phyloP scores from a whole-genome alignment of 2,797 vertebrate species.

The Liasis olivaceus region DNA sequence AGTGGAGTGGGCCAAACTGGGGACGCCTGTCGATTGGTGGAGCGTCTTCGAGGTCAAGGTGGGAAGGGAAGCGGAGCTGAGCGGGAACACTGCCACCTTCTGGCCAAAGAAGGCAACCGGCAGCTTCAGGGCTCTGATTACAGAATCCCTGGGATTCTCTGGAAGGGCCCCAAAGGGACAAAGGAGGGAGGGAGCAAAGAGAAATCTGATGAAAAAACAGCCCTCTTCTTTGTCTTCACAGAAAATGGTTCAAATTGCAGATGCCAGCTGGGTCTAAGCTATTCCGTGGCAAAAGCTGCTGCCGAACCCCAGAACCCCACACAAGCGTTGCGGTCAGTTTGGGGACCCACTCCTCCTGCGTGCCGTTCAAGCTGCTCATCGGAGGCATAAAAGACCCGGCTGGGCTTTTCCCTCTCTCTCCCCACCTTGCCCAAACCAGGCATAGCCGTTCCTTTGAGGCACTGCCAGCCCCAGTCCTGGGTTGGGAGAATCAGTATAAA shows the following conservation, averaged over 20 bases:
- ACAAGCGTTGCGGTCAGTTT: too few species aligned
- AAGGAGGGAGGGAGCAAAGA: neutral
- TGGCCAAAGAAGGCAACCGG: neutral
- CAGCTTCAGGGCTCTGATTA: neutral
- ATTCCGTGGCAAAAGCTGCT: too few species aligned
- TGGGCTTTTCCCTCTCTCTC: neutral
- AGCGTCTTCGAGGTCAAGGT: neutral
- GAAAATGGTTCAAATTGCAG: too few species aligned
- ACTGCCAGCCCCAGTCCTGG: neutral
- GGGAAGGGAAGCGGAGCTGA: neutral
- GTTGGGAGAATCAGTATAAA: neutral
- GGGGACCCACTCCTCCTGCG: neutral
- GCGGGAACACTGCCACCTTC: neutral
- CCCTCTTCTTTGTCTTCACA: neutral
- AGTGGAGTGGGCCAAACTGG: neutral
- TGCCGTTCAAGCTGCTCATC: neutral
- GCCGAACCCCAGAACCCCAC: too few species aligned
- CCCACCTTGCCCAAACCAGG: too few species aligned
- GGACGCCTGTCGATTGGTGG: neutral
- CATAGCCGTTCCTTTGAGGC: neutral
- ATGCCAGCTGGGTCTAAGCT: too few species aligned
- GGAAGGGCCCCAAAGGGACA: neutral
- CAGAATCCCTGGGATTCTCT: neutral
- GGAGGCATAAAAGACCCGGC: neutral
- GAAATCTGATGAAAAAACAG: neutral